Conservation (phyloP, 2,888 invertebrate species). For the Gnatocerus cornutus region DNA sequence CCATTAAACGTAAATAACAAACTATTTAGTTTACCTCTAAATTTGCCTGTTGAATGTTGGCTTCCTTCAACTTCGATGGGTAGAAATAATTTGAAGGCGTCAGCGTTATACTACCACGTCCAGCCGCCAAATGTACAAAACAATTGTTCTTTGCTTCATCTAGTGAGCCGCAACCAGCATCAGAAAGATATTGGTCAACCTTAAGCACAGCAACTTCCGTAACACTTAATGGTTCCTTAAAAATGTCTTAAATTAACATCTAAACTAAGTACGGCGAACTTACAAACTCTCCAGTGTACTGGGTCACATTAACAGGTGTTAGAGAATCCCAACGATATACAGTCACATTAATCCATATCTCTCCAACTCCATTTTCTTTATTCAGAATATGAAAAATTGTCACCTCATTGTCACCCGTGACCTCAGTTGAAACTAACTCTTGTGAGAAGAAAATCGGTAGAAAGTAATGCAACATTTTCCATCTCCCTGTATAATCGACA, state of each 20-base stretch:
- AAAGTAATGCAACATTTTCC: slow-evolving; percentile 84
- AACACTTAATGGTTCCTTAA: slow-evolving; percentile 31
- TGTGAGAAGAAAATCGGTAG: slow-evolving; percentile 90
- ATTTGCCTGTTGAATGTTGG: slow-evolving; percentile 9
- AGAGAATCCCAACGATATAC: slow-evolving; percentile 16
- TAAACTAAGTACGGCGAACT: slow-evolving; percentile 38
- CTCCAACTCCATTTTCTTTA: slow-evolving; percentile 8
- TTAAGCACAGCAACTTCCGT: slow-evolving; percentile 42
- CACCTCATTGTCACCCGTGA: slow-evolving; percentile 62
- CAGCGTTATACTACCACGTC: background rate
- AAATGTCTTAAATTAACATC: slow-evolving; percentile 41
- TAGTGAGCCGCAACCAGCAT: slow-evolving; percentile 64
- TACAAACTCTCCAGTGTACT: slow-evolving; percentile 72
- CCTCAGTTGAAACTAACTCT: slow-evolving; percentile 77
- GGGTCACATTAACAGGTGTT: slow-evolving; percentile 1
- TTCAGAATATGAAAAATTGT: slow-evolving; percentile 74
- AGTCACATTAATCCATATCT: slow-evolving; percentile 20
- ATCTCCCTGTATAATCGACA: slow-evolving; percentile 66
- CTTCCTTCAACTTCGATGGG: slow-evolving; percentile 15
- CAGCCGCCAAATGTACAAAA: slow-evolving; percentile 72
- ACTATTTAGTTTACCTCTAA: no score
- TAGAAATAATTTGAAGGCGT: slow-evolving; percentile 24
- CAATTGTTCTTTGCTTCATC: slow-evolving; percentile 66
- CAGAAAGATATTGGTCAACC: slow-evolving; percentile 63
- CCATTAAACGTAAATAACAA: no score